These are phyloP conservation scores for Marcusenius ussheri DNA, from an alignment of 2,113 vertebrate species.

Conservation along the genomic window DNA sequence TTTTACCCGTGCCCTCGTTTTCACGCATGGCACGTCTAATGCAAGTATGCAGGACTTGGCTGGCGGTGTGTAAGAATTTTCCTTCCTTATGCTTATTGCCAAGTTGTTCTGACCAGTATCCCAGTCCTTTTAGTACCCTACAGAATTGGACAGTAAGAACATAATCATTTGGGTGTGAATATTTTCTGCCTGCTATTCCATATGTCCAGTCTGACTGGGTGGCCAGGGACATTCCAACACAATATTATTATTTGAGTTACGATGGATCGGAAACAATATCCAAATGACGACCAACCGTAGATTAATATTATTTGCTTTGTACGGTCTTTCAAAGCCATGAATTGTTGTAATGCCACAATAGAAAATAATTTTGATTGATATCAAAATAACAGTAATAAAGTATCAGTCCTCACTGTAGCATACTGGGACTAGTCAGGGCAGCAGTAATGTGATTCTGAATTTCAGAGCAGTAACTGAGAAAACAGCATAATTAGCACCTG, in stretches of 20 bases:
- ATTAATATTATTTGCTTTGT: background rate
- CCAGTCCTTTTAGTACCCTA: background rate
- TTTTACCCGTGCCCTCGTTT: background rate
- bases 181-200: background rate
- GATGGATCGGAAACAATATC: background rate
- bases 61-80: background rate
- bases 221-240: background rate
- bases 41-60: background rate
- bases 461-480: conserved; percentile 56
- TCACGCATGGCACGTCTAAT: background rate
- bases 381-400: background rate
- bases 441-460: conserved; percentile 37
- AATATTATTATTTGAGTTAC: background rate
- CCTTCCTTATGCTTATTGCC: background rate
- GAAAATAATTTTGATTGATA: background rate
- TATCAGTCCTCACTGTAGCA: conserved; percentile 24
- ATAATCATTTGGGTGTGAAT: background rate
- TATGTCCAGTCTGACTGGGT: background rate
- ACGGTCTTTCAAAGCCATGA: background rate
- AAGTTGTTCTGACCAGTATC: background rate
- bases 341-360: background rate
- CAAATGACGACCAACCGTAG: background rate
- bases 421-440: conserved; percentile 45
- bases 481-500: conserved; percentile 58
- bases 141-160: background rate